Conservation (phyloP, 2,113 vertebrate species). For the Condylura cristata region DNA sequence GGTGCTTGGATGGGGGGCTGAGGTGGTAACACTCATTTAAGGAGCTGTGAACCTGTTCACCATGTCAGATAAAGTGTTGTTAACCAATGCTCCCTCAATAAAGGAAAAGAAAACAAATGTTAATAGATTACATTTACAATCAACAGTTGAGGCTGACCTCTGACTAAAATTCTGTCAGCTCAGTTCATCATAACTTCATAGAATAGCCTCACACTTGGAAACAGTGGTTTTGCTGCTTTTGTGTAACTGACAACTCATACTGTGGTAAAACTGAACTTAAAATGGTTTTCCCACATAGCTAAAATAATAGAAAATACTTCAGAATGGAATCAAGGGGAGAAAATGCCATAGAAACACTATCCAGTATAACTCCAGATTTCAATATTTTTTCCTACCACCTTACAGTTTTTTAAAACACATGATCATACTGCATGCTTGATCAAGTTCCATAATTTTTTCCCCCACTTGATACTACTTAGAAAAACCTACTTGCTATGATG, state of each 20-base stretch:
- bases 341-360: neutral
- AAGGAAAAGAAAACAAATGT: neutral
- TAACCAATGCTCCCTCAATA: no score
- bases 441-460: neutral
- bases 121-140: neutral
- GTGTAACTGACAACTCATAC: neutral
- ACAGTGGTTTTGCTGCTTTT: neutral
- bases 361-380: neutral
- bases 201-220: neutral
- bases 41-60: no score
- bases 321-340: neutral
- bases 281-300: neutral
- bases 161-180: neutral
- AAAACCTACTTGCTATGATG: neutral
- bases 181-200: neutral
- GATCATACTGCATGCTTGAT: neutral
- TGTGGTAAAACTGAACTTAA: neutral
- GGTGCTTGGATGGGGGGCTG: no score
- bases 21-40: no score
- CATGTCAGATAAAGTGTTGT: no score
- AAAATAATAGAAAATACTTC: constrained; percentile 10
- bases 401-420: neutral
- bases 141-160: neutral
- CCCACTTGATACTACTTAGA: neutral
- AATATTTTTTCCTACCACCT: neutral